Base-by-base conservation (phyloP, 2,888 invertebrate species). In the Tubulanus polymorphus region DNA sequence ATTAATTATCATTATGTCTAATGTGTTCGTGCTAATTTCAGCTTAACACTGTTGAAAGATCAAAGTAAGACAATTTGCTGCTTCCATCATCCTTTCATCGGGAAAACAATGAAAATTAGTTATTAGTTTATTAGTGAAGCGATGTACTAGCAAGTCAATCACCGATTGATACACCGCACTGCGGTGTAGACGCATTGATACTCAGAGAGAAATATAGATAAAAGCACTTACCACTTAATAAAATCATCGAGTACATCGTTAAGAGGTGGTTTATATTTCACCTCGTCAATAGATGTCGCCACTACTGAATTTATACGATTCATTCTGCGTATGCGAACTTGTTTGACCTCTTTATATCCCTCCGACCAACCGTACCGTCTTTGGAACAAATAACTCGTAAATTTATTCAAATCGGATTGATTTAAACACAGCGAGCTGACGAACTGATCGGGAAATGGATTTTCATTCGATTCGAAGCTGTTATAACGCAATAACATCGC, bases 321-420 rank as follows among this genome's bases (percentile, higher is more conserved):
- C 37, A 68, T 50, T 23, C 57, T 57, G 29, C 66, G 46, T 1
- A 69, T 66, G 27, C 58, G 51, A 2, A 65, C 51, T n/a, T 52
- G 49, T 2, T 63, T 67, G 52, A 62, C 63, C 37, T 64, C 63
- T 20, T 68, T 63, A 15, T 37, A 27, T 2, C 65, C 60, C 55
- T 74, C 73, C 26, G 73, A 71, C 73, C 74, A 74, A 32, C 73
- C 74, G 63, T 64, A 74, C 25, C 73, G 64, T 48, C 73, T 56
- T 18, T 69, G 66, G 61, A 74, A 74, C 37, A 74, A 28, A 57
- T 73, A 72, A 47, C 65, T 65, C 10, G 67, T 63, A 45, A 71
- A 69, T 27, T 59, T 57, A 48, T 69, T 63, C 1, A 70, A 57
- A n/a, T 55, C 59, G 18, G 59, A 57, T 29, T 64, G 60, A 32